Base-by-base conservation (phyloP, 1,140 invertebrate species). In the Tetramorium alpestre region DNA sequence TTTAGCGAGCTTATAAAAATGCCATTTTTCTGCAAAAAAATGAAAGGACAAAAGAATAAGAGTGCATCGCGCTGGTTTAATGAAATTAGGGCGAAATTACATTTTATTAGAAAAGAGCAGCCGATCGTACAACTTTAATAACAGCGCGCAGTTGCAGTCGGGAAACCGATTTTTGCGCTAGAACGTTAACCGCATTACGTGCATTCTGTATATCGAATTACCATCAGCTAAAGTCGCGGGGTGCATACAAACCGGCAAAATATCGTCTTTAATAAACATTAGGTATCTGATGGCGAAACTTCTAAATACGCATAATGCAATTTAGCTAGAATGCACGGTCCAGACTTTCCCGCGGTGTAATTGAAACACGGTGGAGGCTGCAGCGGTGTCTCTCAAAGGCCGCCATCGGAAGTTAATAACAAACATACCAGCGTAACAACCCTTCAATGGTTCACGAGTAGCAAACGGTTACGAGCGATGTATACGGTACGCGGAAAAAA, bases 341-440 rank as follows among this genome's bases (percentile, higher is more conserved):
- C 58, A 28, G 38, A 49, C 82, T 62, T 54, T 47, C 28, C 18
- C 33, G 25, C 33, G 38, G 0, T 16, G 51, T 60, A 56, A 33
- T 76, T 76, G 38, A 70, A 72, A 54, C 13, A 51, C 65, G 62
- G 25, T 13, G 41, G 38, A 49, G 11, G 22, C 28, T 13, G 18
- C 16, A 13, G 51, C 6, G 65, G 47, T 33, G 18, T 65, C 41
- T 41, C 54, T 54, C 62, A 69, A 67, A 87, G 56, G 56, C 54
- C 70, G 18, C 13, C 44, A 85, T 65, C 69, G 60, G 11, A 56
- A 73, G 65, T 88, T 85, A 69, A 86, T 88, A 86, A 49, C 70
- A 85, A 77, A 85, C 75, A 85, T 81, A 72, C 54, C 81, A 28
- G 64, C 58, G 33, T 81, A 81, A 81, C 81, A 64, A 76, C 72